These are phyloP conservation scores for Micoletzkya japonica DNA, from an alignment of 2,888 invertebrate species.

Conservation along the genomic window DNA sequence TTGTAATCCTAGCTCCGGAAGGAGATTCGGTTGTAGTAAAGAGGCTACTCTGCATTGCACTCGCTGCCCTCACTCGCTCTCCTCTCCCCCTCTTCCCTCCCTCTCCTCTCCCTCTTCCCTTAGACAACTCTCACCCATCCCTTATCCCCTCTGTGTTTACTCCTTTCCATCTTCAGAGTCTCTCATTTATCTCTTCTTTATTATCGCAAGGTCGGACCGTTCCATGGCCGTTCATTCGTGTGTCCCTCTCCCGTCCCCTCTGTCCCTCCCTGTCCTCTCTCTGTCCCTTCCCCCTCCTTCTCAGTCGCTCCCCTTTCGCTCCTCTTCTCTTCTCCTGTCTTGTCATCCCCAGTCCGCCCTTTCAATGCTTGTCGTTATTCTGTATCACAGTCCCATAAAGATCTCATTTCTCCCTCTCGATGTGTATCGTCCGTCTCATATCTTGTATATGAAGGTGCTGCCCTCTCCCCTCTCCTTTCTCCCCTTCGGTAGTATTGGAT, in stretches of 20 bases:
- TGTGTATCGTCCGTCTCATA: too few species aligned
- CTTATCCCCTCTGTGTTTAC: neutral
- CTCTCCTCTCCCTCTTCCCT: neutral
- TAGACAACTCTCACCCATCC: neutral
- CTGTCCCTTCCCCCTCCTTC: neutral
- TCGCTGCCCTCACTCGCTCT: neutral
- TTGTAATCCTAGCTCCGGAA: too few species aligned
- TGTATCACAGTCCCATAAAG: too few species aligned
- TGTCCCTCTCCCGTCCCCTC: neutral
- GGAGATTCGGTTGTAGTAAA: too few species aligned
- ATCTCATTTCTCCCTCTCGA: too few species aligned
- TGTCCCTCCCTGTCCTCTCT: neutral
- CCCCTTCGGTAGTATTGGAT: neutral
- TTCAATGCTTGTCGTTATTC: too few species aligned
- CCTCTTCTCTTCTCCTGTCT: neutral
- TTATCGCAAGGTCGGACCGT: neutral
- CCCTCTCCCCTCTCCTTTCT: too few species aligned
- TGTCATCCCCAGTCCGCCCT: too few species aligned
- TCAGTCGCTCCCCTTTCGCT: neutral
- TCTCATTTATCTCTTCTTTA: neutral
- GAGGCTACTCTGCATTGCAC: too few species aligned
- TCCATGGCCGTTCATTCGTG: neutral
- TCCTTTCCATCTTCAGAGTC: neutral
- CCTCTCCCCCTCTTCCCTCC: neutral
- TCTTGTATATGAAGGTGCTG: too few species aligned